phyloP scores from a whole-genome alignment of 2,113 vertebrate species.

The Prunella himalayana region DNA sequence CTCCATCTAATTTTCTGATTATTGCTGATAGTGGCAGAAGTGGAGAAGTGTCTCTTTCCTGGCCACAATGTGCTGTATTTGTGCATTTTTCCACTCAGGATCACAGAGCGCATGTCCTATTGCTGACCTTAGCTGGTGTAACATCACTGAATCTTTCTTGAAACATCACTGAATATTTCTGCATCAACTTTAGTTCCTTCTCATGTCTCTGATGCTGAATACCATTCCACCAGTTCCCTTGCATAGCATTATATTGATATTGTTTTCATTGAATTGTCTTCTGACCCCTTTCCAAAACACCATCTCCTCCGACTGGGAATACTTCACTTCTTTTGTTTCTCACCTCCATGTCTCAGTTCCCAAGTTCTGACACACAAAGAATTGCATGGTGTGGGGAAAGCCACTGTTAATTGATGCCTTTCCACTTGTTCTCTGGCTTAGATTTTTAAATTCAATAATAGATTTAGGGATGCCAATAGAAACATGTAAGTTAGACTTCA shows the following conservation, averaged over 20 bases:
- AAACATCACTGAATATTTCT: not conserved
- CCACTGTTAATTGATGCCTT: not conserved
- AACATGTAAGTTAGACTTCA: not conserved
- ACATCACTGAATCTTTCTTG: not conserved
- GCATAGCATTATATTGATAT: not conserved
- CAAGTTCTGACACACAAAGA: not conserved
- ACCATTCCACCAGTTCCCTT: not conserved
- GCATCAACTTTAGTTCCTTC: not conserved
- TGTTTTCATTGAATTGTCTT: not conserved
- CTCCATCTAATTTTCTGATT: not conserved
- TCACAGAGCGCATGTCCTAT: not conserved
- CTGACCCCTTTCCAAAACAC: not conserved
- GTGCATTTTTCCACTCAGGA: not conserved
- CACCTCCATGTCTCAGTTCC: not conserved
- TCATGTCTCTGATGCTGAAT: not conserved
- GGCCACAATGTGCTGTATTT: rapidly evolving
- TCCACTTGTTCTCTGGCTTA: not conserved
- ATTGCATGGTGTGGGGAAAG: rapidly evolving
- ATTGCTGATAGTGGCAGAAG: not conserved
- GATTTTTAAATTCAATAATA: not conserved
- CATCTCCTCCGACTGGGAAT: not conserved
- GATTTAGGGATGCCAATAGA: not conserved
- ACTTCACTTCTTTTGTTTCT: not conserved
- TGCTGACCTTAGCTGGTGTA: not conserved
- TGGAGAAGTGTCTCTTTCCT: not conserved